Conservation (phyloP, 2,888 invertebrate species). For the Callyntrura guangdongensis region DNA sequence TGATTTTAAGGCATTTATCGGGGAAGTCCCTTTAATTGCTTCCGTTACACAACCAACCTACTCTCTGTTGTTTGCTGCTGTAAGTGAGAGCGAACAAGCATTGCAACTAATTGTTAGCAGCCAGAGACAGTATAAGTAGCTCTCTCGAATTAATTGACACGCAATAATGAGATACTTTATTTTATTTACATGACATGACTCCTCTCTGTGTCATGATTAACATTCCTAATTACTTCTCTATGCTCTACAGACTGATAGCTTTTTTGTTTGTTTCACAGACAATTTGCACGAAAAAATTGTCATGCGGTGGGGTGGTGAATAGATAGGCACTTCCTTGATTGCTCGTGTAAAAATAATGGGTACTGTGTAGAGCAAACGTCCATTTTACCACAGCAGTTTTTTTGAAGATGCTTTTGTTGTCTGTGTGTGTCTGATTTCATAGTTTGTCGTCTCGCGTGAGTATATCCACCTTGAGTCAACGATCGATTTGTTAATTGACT, state of each 20-base stretch:
- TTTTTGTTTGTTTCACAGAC: constrained; percentile 15
- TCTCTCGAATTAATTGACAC: constrained; percentile 44
- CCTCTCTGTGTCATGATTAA: constrained; percentile 44
- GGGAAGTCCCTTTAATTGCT: constrained; percentile 46
- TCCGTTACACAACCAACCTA: constrained; percentile 41
- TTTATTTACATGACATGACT: constrained; percentile 49
- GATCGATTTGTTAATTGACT: constrained; percentile 65
- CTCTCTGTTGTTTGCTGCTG: background rate
- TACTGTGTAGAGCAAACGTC: background rate
- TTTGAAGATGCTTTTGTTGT: constrained; percentile 44
- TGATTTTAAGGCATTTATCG: constrained; percentile 25
- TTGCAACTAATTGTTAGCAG: background rate
- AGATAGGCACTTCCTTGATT: background rate
- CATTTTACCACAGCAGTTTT: constrained; percentile 26
- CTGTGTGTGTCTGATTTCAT: background rate
- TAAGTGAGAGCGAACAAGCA: too few species aligned
- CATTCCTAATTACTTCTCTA: constrained; percentile 44
- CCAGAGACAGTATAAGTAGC: background rate
- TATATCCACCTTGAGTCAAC: constrained; percentile 66
- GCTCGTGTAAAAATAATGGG: constrained; percentile 1
- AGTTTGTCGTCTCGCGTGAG: constrained; percentile 50
- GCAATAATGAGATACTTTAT: constrained; percentile 55
- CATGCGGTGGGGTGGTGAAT: background rate
- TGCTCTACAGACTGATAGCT: background rate
- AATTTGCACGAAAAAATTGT: background rate